Base-by-base conservation (phyloP, 2,113 vertebrate genomes). In the Phycodurus eques region DNA sequence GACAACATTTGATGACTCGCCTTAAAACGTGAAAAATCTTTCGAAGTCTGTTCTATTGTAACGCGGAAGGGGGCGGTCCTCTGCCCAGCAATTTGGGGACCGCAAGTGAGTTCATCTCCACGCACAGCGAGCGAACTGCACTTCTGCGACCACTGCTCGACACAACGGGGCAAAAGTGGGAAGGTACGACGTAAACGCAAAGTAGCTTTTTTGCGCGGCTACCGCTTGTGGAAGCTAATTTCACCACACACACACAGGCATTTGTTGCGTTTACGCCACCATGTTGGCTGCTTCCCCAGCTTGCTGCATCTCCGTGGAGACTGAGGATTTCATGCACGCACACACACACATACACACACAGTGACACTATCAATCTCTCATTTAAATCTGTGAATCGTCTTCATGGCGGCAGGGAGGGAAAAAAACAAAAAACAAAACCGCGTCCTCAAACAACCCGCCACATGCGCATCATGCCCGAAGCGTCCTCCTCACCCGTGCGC, bases 251-350 rank as follows among this genome's bases (percentile, higher is more conserved):
- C 15, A 42, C 60, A 19, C 44, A 74, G 80, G 73, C 71, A 75
- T 73, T 72, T 77, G 49, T 72, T 70, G 64, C 73, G 75, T 70
- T 81, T 77, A 74, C 82, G 75, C 75, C 71, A 53, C 72, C 76
- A 74, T 57, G 76, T 13, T 73, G 80, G 75, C 84, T 83, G 81
- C 73, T 84, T 81, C 57, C 61, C 68, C 77, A 13, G 60, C 74
- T 76, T 81, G 75, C 78, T 77, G 76, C 60, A 78, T 88, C 86
- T 84, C 88, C 86, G 75, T 85, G 83, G 86, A 89, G 88, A 88
- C 73, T 61, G 66, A 73, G 75, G 63, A 39, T 65, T 70, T 73
- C 71, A 20, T 44, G 53, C 33, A n/a, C 73, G 35, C 71, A 59
- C 74, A 72, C 71, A 72, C 70, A 64, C 6, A 4, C 71, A 59